A percentile compares a stretch with the other conserved stretches of the same genome.
Conservation (phyloP, 2,113 vertebrate genomes). For the Morphnarchus princeps region DNA sequence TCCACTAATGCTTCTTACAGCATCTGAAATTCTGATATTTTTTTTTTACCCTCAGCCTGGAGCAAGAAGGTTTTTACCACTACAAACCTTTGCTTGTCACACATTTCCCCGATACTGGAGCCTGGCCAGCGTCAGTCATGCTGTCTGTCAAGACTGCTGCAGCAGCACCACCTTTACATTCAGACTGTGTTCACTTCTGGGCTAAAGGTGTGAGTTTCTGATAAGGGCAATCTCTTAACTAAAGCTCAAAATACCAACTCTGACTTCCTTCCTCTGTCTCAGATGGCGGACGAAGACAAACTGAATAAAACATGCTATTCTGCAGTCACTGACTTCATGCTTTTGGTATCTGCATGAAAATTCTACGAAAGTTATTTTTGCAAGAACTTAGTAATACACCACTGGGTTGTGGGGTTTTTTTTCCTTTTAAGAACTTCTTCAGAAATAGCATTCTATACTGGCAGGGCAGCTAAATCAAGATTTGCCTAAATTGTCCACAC, state of each 20-base stretch:
- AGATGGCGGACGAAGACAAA: not conserved
- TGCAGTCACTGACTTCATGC: not conserved
- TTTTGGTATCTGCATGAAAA: not conserved
- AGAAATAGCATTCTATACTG: not conserved
- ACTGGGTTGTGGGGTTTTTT: not conserved
- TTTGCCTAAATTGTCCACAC: not conserved
- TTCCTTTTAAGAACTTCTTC: not conserved
- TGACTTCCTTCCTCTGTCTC: not conserved
- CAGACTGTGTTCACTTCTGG: not conserved
- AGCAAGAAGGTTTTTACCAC: not conserved
- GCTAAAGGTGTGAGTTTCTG: not conserved
- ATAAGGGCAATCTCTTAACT: not conserved
- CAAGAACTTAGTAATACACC: not conserved
- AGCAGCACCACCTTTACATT: not conserved
- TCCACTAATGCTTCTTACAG: not conserved
- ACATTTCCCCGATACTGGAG: not conserved
- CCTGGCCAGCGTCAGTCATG: not conserved
- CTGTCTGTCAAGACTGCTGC: not conserved
- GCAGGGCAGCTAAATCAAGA: not conserved
- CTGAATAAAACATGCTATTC: not conserved
- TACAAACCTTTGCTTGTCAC: not conserved
- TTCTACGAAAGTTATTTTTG: not conserved
- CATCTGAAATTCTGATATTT: not conserved
- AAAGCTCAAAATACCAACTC: not conserved
- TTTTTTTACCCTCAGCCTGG: not conserved